Evolutionary conservation across 2,113 vertebrate genomes (phyloP), one percentile per base, ranked within the genome.

Genomic region (Hucho hucho): DNA sequence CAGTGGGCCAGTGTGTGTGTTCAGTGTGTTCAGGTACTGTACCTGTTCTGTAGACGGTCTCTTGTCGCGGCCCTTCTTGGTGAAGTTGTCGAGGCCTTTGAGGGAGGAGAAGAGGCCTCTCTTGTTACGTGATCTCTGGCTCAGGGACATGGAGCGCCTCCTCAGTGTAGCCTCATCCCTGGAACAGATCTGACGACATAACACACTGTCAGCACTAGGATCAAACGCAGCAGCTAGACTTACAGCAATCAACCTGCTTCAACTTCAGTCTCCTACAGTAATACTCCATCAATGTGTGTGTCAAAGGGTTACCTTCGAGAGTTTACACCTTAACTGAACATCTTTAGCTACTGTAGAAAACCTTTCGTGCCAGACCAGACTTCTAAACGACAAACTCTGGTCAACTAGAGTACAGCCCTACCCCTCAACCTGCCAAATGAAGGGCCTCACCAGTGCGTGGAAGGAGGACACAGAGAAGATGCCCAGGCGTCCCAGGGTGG

Each of bases 381-480:
- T 32, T 32, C 32, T 9, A 37, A 37, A 37, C 37, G 6, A 37
- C 37, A 9, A 37, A 37, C 37, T 37, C 37, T 37, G 37, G 37
- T 37, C 7, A 37, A 9, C 37, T 37, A 37, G 37, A 37, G 7
- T 37, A 37, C 37, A 43, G 58, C 49, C 16, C 58, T n/a, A 6
- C 18, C 6, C n/a, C 58, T 61, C 20, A 16, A 22, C 67, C 11
- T 11, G 66, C n/a, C 29, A 28, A 22, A 12, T 37, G 32, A 25
- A 22, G 67, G 43, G n/a, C 9, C 96, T 95, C 79, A 99, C 98
- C 96, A 99, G 87, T 22, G 97, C 96, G 1, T 99, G 98, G 83
- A 99, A 98, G 16, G 97, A 99, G 3, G 97, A 99, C 28, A 98
- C 98, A 0, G 97, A 99, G 89, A 99, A 95, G 88, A 99, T 91